These are phyloP conservation scores for Sakesphorus luctuosus DNA, from an alignment of 2,113 vertebrate genomes.

Conservation along the genomic window DNA sequence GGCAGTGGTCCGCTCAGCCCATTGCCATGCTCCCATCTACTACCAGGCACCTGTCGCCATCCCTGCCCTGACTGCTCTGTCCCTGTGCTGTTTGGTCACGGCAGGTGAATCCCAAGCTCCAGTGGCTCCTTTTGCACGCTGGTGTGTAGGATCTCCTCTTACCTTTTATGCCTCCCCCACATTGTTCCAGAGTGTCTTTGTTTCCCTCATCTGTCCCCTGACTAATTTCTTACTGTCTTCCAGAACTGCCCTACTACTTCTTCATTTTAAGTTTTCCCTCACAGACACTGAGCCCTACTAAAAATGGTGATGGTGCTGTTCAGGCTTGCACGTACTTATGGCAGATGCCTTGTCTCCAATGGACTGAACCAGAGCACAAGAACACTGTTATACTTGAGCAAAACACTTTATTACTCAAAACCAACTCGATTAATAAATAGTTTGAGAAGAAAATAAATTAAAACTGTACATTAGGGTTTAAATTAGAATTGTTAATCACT, in stretches of 20 bases:
- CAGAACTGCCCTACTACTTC: background rate
- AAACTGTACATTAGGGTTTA: conserved; percentile 43
- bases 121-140: background rate
- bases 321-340: background rate
- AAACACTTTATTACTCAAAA: conserved; percentile 51
- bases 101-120: background rate
- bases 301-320: background rate
- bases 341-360: background rate
- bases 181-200: background rate
- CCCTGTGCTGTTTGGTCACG: fast-evolving
- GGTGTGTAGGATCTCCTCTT: fast-evolving
- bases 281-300: background rate
- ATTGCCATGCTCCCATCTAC: background rate
- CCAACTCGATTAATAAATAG: conserved; percentile 36
- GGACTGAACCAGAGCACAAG: background rate
- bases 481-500: background rate
- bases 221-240: background rate
- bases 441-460: conserved; percentile 51
- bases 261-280: background rate
- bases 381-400: background rate
- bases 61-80: background rate
- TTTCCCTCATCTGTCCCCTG: background rate
- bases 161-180: fast-evolving
- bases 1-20: background rate
- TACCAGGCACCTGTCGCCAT: background rate